Base-by-base conservation (phyloP, 2,113 vertebrate genomes). In the Nerophis lumbriciformis region DNA sequence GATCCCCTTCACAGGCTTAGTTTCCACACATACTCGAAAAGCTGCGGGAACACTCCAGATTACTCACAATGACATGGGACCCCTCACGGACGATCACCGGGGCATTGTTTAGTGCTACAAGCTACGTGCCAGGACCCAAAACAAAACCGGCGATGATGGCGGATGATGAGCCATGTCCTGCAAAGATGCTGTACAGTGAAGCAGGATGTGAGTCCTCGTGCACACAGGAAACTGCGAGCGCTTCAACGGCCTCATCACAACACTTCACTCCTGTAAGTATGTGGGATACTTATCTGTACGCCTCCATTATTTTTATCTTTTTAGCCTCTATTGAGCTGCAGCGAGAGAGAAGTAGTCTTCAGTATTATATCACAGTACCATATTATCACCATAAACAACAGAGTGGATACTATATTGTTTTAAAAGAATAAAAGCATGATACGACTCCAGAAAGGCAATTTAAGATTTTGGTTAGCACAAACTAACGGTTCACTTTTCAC, bases 1-100 rank as follows among this genome's bases (percentile, higher is more conserved):
- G 80, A 69, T 78, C 66, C 28, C 16, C 2, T 75, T 83, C 80
- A 68, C 80, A 71, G 69, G 66, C 69, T 73, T 77, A 70, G 66
- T 79, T 77, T 55, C 63, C 68, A 67, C 78, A 61, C 21, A 5
- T 53, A 72, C 79, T 87, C 61, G 12, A 78, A 79, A 69, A 68
- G 55, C 67, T 65, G 45, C 42, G 44, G 48, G 48, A 61, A 54
- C 16, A 52, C 73, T 76, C 53, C 39, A 52, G 68, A 79, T 79
- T 58, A 77, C 79, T 79, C 53, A 36, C 13, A 13, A 39, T 66
- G 79, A 79, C 63, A 77, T 3, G 8, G 69, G 77, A 68, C 71
- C 75, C 63, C 65, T 68, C 35, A 60, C 42, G 64, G 75, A 69
- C 61, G 42, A 58, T 45, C 59, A 49, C 14, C 4, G 61, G 73